Evolutionary conservation across 1,140 invertebrate genomes (phyloP), one percentile per base, ranked within the genome.

Genomic region (Conus ventricosus): DNA sequence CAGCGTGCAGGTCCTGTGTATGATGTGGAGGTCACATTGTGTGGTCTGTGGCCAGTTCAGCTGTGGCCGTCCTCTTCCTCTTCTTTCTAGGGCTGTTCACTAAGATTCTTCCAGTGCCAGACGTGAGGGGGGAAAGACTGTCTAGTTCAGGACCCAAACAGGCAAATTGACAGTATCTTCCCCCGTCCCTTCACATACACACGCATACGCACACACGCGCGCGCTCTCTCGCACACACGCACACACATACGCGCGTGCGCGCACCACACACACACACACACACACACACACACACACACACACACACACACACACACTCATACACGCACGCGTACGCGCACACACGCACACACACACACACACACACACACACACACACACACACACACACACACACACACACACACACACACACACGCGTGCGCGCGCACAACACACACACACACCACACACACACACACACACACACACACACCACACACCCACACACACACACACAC

Each of bases 361-460:
- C 71, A 76, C 71, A 76, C 71, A n/a, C 71, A 76, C 71, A 76
- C 71, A n/a, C 71, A n/a, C 71, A 76, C 71, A n/a, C 71, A 76
- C 71, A 76, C 71, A 76, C 71, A 76, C 25, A n/a, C 71, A 76
- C 71, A n/a, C 71, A 76, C 25, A n/a, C 71, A 76, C 71, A n/a
- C 71, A 76, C 71, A 76, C 71, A n/a, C 71, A 76, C 71, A n/a
- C 71, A 76, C 71, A n/a, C 71, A 76, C 71, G n/a, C n/a, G n/a
- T n/a, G n/a, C n/a, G n/a, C n/a, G n/a, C n/a, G n/a, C n/a, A n/a
- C n/a, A n/a, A n/a, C n/a, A n/a, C n/a, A n/a, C n/a, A n/a, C n/a
- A n/a, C n/a, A n/a, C n/a, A n/a, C n/a, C n/a, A n/a, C 71, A 75
- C 71, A 75, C 71, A 75, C 71, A 75, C 71, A 75, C 71, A 75